Base-by-base conservation (phyloP, 2,113 vertebrate genomes). In the Ancistrus triradiatus region DNA sequence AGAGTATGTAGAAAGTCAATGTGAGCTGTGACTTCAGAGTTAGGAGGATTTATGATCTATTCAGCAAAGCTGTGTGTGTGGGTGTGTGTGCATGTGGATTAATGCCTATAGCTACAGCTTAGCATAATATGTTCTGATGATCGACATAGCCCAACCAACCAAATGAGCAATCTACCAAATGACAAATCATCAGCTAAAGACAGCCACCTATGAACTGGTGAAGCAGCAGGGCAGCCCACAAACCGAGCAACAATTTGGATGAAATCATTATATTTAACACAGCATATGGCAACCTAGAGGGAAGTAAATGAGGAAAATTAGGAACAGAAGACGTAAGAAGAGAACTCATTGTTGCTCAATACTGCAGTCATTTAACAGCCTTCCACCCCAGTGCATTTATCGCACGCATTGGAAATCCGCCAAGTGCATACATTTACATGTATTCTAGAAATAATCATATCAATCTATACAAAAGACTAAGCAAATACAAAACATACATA, bases 11-110 rank as follows among this genome's bases (percentile, higher is more conserved):
- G 31, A 61, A 33, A 61, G 28, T 14, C 13, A 15, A 25, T 7
- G 59, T 50, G 18, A 49, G 15, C 31, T 40, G 33, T 61, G 59
- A 49, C 28, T 13, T 17, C 31, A 24, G 35, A 50, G n/a, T 38
- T 9, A 22, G 31, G 25, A 61, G 22, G 46, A 61, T 18, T 25
- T 40, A 51, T 40, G 15, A 25, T 17, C 21, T 8, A 8, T 18
- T 35, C n/a, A 27, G 75, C 43, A 63, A 52, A 78, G 62, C 56
- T 68, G 73, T 77, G 65, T 73, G 62, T 72, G 58, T 48, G 38
- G 50, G 28, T 31, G 51, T n/a, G n/a, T n/a, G n/a, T n/a, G n/a
- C n/a, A 21, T 72, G 71, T 27, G 55, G n/a, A 31, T 63, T 51
- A 37, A 2, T 27, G 15, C 48, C 31, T 57, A 17, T 43, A 42